phyloP scores from a whole-genome alignment of 2,888 invertebrate species.

The Cenopis cana region DNA sequence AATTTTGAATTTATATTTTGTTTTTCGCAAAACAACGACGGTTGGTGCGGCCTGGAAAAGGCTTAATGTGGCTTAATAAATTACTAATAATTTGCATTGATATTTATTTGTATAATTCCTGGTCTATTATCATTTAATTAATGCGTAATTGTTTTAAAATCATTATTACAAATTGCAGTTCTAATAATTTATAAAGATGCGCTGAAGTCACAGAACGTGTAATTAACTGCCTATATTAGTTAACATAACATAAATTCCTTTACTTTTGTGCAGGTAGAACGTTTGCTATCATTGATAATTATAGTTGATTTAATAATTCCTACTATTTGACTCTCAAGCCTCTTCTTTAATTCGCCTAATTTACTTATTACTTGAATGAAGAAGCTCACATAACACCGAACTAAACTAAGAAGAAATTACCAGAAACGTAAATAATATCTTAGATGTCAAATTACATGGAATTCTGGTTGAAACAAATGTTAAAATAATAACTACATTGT shows the following conservation, averaged over 20 bases:
- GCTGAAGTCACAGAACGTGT: conserved; percentile 15
- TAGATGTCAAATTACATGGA: not conserved
- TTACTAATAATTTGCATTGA: conserved; percentile 8
- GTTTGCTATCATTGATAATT: conserved; percentile 2
- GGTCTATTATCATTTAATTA: not conserved
- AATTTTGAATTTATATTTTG: no score
- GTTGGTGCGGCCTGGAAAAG: no score
- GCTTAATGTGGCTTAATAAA: not conserved
- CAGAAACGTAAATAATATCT: conserved; percentile 19
- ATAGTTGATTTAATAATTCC: conserved; percentile 22
- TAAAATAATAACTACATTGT: conserved; percentile 19
- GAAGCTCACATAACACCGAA: conserved; percentile 37
- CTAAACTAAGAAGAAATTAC: conserved; percentile 20
- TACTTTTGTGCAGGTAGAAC: conserved; percentile 24
- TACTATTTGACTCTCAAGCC: conserved; percentile 22
- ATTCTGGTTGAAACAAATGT: not conserved
- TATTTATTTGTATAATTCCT: conserved; percentile 1
- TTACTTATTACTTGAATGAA: conserved; percentile 27
- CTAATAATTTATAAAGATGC: conserved; percentile 11
- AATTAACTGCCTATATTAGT: conserved; percentile 30
- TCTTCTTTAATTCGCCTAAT: conserved; percentile 29
- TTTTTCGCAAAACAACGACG: no score
- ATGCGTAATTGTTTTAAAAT: not conserved
- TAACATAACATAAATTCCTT: conserved; percentile 32
- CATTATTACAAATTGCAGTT: conserved; percentile 24